These are phyloP conservation scores for Steinernema hermaphroditum DNA, from an alignment of 2,888 invertebrate species.

Conservation along the genomic window DNA sequence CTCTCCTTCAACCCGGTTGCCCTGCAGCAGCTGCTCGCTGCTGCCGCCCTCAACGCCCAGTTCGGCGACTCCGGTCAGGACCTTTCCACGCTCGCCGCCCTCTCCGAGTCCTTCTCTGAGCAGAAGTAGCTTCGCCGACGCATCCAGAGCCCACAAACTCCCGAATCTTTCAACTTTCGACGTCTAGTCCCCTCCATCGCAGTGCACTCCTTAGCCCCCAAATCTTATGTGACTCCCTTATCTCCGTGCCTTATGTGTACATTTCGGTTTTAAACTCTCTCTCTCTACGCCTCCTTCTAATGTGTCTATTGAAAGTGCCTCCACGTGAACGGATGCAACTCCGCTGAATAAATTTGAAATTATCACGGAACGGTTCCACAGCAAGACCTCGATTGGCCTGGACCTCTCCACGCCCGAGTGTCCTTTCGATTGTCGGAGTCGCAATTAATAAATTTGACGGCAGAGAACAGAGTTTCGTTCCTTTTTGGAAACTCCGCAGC, in stretches of 20 bases:
- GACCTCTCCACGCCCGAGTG: not conserved
- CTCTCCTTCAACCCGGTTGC: conserved; percentile 10
- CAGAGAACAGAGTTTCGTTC: not conserved
- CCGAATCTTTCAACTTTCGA: not conserved
- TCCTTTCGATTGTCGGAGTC: not conserved
- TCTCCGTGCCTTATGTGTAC: conserved; percentile 13
- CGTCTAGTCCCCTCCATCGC: conserved; percentile 8
- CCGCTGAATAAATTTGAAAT: not conserved
- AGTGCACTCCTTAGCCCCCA: conserved; percentile 13
- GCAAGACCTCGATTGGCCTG: not conserved
- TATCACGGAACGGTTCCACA: not conserved
- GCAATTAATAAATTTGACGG: not conserved
- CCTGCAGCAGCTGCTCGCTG: not conserved
- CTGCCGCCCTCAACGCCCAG: not conserved
- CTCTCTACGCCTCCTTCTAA: not conserved
- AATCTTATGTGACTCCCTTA: not conserved
- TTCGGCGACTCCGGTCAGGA: conserved; percentile 1
- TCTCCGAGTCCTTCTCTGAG: not conserved
- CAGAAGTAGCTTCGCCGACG: not conserved
- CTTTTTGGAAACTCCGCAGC: not conserved
- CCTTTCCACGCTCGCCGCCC: not conserved
- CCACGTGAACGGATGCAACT: not conserved
- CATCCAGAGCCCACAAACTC: not conserved
- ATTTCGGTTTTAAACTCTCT: not conserved
- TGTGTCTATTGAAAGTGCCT: not conserved